phyloP scores from a whole-genome alignment of 2,113 vertebrate genomes.

The Cichladusa arquata region DNA sequence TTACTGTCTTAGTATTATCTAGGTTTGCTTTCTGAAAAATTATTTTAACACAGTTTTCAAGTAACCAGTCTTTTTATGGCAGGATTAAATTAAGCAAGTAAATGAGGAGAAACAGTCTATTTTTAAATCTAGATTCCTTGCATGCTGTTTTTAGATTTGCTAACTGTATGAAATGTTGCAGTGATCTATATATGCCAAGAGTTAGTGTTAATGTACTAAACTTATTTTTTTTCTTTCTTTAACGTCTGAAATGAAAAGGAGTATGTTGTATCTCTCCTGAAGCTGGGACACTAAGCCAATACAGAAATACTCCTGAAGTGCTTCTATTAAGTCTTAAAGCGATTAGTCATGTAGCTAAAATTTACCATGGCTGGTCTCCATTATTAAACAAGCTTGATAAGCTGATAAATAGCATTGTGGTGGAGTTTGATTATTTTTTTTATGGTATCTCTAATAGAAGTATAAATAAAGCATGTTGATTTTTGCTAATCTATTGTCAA shows the following conservation, averaged over 20 bases:
- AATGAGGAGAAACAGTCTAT: not conserved
- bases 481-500: not conserved
- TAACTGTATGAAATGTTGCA: not conserved
- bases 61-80: not conserved
- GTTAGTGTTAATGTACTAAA: not conserved
- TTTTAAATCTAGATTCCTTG: not conserved
- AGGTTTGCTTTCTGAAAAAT: not conserved
- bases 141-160: not conserved
- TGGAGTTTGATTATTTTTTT: not conserved
- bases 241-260: not conserved
- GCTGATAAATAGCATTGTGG: not conserved
- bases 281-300: not conserved
- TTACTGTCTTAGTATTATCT: not conserved
- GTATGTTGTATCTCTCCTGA: not conserved
- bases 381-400: not conserved
- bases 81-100: not conserved
- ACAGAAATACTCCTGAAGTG: not conserved
- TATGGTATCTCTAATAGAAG: not conserved
- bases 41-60: not conserved
- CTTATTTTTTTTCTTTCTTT: not conserved
- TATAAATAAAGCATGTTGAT: not conserved
- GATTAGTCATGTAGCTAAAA: not conserved
- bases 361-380: not conserved
- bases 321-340: not conserved
- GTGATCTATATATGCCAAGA: not conserved